These are phyloP conservation scores for Gastracanthus pulcherrimus DNA, from an alignment of 2,888 invertebrate genomes.

Conservation along the genomic window DNA sequence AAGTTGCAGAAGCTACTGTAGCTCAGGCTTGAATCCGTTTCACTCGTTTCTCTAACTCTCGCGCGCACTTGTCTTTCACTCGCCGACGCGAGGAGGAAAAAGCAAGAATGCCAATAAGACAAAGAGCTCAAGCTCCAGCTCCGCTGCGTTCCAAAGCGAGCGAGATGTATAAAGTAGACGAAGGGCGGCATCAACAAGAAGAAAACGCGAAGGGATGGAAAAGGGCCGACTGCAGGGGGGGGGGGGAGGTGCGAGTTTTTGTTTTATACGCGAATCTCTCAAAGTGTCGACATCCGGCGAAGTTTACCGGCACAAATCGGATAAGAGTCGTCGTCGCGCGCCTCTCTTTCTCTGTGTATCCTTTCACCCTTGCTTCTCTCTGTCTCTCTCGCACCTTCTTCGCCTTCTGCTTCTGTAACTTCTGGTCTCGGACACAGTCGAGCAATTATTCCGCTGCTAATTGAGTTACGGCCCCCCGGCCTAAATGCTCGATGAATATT, in stretches of 20 bases:
- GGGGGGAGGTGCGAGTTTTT: not conserved
- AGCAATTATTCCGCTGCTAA: conserved; percentile 71
- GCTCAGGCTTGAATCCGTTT: not conserved
- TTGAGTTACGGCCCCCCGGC: conserved; percentile 70
- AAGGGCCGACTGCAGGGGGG: not conserved
- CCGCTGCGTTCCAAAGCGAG: not conserved
- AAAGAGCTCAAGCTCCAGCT: not conserved
- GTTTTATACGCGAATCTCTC: conserved; percentile 27
- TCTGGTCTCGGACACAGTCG: conserved; percentile 65
- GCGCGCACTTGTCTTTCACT: not conserved
- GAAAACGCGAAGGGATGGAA: not conserved
- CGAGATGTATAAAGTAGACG: not conserved
- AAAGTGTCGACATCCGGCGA: conserved; percentile 48
- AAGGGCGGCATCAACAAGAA: not conserved
- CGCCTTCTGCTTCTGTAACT: conserved; percentile 56
- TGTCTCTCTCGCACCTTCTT: conserved; percentile 41
- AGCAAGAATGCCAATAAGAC: conserved; percentile 18
- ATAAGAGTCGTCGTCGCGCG: conserved; percentile 53
- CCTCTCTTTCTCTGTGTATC: not conserved
- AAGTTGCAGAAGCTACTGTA: conserved; percentile 1
- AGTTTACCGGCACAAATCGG: conserved; percentile 65
- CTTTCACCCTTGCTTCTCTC: not conserved
- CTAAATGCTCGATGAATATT: conserved; percentile 73
- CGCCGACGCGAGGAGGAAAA: not conserved
- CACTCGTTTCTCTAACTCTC: not conserved